phyloP scores from a whole-genome alignment of 2,113 vertebrate species.

The Tautogolabrus adspersus region DNA sequence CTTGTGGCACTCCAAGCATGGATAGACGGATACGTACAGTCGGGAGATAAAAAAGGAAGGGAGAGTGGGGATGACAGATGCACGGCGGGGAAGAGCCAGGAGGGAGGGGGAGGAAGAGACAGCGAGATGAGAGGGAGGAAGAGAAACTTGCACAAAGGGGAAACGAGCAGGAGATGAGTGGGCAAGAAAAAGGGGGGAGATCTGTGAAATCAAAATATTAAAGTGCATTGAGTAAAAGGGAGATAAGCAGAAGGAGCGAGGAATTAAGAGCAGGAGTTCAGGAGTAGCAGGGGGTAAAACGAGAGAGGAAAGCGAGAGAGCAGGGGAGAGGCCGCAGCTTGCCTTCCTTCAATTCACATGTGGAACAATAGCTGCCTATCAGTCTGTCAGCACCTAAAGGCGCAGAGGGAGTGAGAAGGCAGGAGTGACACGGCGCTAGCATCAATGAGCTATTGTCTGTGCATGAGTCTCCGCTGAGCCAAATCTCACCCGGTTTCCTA shows the following conservation, averaged over 20 bases:
- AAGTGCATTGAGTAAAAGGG: constrained; percentile 6
- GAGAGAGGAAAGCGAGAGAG: constrained; percentile 52
- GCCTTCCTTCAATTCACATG: constrained; percentile 84
- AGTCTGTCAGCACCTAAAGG: constrained; percentile 80
- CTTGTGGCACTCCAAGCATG: constrained; percentile 63
- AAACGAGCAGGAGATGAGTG: constrained; percentile 44
- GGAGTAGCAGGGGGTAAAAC: constrained; percentile 17
- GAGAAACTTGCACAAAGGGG: constrained; percentile 51
- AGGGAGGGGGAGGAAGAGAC: constrained; percentile 43
- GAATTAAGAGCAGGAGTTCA: constrained; percentile 35
- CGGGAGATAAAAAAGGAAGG: constrained; percentile 70
- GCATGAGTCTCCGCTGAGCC: constrained; percentile 45
- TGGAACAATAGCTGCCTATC: constrained; percentile 83
- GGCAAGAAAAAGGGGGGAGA: constrained; percentile 36
- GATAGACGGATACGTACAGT: constrained; percentile 69
- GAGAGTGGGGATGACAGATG: constrained; percentile 74
- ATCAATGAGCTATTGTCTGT: constrained; percentile 82
- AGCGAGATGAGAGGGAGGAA: constrained; percentile 61
- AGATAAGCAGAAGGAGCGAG: constrained; percentile 30
- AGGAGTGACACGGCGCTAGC: constrained; percentile 64
- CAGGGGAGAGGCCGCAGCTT: constrained; percentile 65
- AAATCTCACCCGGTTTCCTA: constrained; percentile 63
- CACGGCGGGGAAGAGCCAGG: constrained; percentile 38
- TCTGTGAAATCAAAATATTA: constrained; percentile 55
- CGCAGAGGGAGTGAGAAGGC: constrained; percentile 78